Evolutionary conservation across 1,140 invertebrate genomes (phyloP).

Genomic region (Aporrectodea caliginosa): DNA sequence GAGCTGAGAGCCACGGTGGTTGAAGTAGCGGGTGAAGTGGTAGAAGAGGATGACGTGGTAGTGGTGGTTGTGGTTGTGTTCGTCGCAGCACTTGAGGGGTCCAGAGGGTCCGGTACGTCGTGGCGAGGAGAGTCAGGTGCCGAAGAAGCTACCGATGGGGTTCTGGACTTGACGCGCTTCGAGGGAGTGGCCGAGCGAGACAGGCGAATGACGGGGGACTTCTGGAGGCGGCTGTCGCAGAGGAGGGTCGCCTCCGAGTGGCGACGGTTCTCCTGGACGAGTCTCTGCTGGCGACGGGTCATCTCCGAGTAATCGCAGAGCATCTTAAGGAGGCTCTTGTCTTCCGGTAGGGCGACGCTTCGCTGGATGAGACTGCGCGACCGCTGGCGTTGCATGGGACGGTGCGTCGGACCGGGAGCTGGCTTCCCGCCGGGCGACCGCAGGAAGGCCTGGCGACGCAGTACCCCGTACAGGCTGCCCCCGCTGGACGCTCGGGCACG

Average conservation of each 20-base stretch:
- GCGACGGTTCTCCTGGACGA: not conserved
- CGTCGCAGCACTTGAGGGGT: no score
- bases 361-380: constrained; percentile 26
- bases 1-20: not conserved
- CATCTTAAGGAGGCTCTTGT: constrained; percentile 22
- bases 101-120: no score
- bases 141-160: no score
- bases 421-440: not conserved
- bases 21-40: not conserved
- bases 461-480: constrained; percentile 30
- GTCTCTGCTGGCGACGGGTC: not conserved
- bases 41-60: not conserved
- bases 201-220: not conserved
- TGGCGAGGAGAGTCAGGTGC: no score
- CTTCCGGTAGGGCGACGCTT: constrained; percentile 18
- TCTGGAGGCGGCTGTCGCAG: not conserved
- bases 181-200: not conserved
- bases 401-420: not conserved
- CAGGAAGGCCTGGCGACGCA: constrained; percentile 21
- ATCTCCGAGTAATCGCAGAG: constrained; percentile 27
- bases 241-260: constrained; percentile 12
- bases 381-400: constrained; percentile 17
- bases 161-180: not conserved
- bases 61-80: not conserved
- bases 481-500: constrained; percentile 31